phyloP scores from a whole-genome alignment of 2,113 vertebrate genomes.

The Leptocoma aspasia region DNA sequence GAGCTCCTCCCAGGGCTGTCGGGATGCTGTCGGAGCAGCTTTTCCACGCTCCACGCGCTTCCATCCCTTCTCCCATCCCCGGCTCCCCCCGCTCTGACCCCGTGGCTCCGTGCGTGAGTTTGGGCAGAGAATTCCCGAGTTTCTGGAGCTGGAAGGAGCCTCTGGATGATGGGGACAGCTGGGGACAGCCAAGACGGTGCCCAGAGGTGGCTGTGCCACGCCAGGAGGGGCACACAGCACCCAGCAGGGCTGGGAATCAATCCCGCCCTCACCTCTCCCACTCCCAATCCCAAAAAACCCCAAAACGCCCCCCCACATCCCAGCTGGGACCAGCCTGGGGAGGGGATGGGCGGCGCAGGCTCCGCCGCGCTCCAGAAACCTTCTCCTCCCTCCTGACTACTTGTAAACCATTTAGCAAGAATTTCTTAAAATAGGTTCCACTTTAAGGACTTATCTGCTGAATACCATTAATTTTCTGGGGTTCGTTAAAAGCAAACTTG shows the following conservation, averaged over 20 bases:
- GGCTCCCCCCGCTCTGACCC: background rate
- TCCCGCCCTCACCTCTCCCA: accelerated
- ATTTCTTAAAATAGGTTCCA: slow-evolving; percentile 67
- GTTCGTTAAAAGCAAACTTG: slow-evolving; percentile 70
- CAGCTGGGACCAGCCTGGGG: background rate
- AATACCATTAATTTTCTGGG: slow-evolving; percentile 72
- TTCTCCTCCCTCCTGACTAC: slow-evolving; percentile 28
- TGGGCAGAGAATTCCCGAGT: background rate
- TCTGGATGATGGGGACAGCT: background rate
- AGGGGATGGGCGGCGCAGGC: accelerated
- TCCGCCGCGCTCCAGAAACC: background rate
- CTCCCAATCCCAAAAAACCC: background rate
- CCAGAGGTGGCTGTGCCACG: accelerated
- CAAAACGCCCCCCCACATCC: accelerated
- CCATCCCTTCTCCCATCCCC: accelerated
- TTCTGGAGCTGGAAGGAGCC: background rate
- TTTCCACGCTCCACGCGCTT: accelerated
- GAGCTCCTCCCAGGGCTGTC: background rate
- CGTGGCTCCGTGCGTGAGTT: accelerated
- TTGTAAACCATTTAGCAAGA: slow-evolving; percentile 48
- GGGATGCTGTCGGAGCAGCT: accelerated
- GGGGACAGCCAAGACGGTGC: background rate
- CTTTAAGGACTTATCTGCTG: slow-evolving; percentile 64
- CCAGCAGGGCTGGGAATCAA: accelerated
- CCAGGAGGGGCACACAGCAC: accelerated